Evolutionary conservation across 2,888 invertebrate genomes (phyloP), one percentile per base, ranked within the genome.

Genomic region (Melinopterus prodromus): DNA sequence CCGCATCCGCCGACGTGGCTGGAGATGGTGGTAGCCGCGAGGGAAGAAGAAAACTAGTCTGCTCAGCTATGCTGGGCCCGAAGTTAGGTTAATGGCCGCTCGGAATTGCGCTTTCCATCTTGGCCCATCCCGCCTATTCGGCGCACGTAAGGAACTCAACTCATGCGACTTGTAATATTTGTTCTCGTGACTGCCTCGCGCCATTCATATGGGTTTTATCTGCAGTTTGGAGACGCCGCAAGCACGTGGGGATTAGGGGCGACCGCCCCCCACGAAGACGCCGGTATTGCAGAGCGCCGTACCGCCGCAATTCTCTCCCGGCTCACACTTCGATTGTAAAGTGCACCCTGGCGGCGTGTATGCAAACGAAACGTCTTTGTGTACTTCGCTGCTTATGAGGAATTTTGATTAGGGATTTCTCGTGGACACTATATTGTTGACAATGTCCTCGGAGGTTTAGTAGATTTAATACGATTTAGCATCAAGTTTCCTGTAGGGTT

Each of bases 91-190:
- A 92, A 92, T 92, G 92, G 92, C 91, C 92, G 92, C 92, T 91
- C 91, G 93, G 92, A 93, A 93, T 93, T 92, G 92, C 92, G 92
- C 92, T 92, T 92, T 92, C 92, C 92, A 91, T 92, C 93, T 92
- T 92, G 90, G 89, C 89, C 90, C 90, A 90, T 88, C 87, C 89
- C 88, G 87, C 86, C 89, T 87, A 89, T 88, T 88, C 88, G 87
- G 87, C 87, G 89, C 89, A 89, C 89, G 89, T 89, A 89, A 89
- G 89, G 86, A 88, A 88, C 88, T 88, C 88, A 88, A 89, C 89
- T 89, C 89, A 89, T 88, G 88, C 89, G 87, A 88, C 87, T 88
- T 88, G 88, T 88, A 89, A 89, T 89, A 89, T 89, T 89, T 89
- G 89, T 89, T 89, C 88, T 88, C 87, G 89, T 36, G 26, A 35